Base-by-base conservation (phyloP, 2,797 vertebrate genomes). In the Diceros bicornis region DNA sequence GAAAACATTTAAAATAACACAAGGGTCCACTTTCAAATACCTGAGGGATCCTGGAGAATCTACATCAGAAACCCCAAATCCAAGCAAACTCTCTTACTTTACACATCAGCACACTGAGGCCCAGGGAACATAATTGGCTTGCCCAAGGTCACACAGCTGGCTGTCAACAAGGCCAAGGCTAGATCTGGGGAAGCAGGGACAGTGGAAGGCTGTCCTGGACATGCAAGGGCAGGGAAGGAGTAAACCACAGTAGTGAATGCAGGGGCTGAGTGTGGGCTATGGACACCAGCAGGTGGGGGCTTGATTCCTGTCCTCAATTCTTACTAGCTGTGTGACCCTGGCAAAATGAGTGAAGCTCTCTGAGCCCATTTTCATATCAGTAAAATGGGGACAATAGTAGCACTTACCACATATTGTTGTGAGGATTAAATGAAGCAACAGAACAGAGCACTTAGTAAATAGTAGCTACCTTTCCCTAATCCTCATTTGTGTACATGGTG, bases 1-100 rank as follows among this genome's bases (percentile, higher is more conserved):
- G 25, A 93, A 97, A 91, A 69, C 44, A 77, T 57, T 89, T 77
- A 50, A 92, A 94, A 83, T 71, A 89, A 94, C 72, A 68, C 52
- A 85, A 77, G 23, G 18, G 27, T 59, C 59, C 86, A 77, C n/a
- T 79, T 97, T 79, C 57, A 93, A 95, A 84, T 86, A 94, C 64
- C 64, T 13, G 25, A 74, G 47, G 44, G 69, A 96, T 9, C 34
- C 81, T 97, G 59, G 47, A 94, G 62, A 91, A 64, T 75, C 78
- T 94, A 1, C 47, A 82, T 64, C 62, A 94, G 91, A 89, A 96
- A 90, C 41, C 55, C 52, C 20, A 34, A 96, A 57, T 68, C 61
- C 32, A 83, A 82, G 44, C 71, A 47, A 90, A 75, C 12, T 41
- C 41, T 82, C 69, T 91, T 66, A 64, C 17, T 92, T 79, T 68